phyloP scores from a whole-genome alignment of 1,140 invertebrate species.

The Cotesia chilonis region DNA sequence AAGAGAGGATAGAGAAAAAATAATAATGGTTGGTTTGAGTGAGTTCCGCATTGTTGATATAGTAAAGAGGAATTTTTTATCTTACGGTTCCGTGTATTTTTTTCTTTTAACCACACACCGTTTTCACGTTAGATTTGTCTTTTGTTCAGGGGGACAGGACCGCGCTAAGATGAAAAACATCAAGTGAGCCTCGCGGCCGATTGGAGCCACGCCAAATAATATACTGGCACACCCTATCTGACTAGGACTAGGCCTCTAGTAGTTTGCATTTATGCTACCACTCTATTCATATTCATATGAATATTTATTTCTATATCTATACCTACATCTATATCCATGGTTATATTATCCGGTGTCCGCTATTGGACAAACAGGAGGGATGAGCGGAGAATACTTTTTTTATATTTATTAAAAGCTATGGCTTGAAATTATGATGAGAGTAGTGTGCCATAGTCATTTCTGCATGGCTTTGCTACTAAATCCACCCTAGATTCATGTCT shows the following conservation, averaged over 20 bases:
- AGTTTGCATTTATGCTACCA: conserved; percentile 1
- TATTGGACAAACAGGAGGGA: conserved; percentile 12
- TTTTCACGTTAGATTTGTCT: conserved; percentile 36
- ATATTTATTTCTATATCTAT: conserved; percentile 26
- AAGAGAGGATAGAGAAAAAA: conserved; percentile 21
- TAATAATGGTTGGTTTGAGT: conserved; percentile 18
- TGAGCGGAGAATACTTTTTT: conserved; percentile 44
- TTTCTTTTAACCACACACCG: conserved; percentile 11
- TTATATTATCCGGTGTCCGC: conserved; percentile 27
- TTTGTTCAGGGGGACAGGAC: conserved; percentile 39
- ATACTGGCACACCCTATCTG: conserved; percentile 51
- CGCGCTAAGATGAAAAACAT: conserved; percentile 57
- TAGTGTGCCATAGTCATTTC: conserved; percentile 21
- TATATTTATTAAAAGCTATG: conserved; percentile 56
- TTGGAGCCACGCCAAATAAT: conserved; percentile 60
- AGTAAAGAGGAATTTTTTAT: conserved; percentile 9
- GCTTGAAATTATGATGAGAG: conserved; percentile 42
- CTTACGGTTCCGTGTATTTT: background rate
- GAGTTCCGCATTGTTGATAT: conserved; percentile 25
- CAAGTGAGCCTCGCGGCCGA: conserved; percentile 56
- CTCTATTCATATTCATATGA: conserved; percentile 28
- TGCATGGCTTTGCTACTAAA: conserved; percentile 26
- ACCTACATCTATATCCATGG: conserved; percentile 5
- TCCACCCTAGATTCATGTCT: conserved; percentile 27
- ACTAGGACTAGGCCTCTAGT: background rate